Percentiles rank a stretch among this genome's conserved stretches.
Conservation (phyloP, 1,140 invertebrate genomes). For the Anadara kagoshimensis region DNA sequence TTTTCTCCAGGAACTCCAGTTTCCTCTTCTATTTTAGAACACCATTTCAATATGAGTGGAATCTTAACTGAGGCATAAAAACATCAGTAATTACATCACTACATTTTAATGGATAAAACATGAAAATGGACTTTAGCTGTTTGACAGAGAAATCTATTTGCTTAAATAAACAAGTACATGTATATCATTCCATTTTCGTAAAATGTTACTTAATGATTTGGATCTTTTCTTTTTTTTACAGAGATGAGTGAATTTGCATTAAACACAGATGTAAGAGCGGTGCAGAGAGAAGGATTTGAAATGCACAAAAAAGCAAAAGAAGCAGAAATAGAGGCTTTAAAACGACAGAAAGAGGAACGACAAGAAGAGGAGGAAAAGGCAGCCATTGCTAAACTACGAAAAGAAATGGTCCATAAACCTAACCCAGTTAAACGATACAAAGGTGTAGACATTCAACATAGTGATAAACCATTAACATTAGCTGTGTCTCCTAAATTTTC, state of each 20-base stretch:
- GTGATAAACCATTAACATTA: conserved; percentile 69
- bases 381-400: conserved; percentile 67
- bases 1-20: too few relatives aligned
- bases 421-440: conserved; percentile 72
- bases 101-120: too few relatives aligned
- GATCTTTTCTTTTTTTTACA: conserved; percentile 34
- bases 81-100: too few relatives aligned
- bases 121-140: too few relatives aligned
- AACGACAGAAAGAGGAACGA: conserved; percentile 50
- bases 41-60: too few relatives aligned
- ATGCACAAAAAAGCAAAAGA: conserved; percentile 71
- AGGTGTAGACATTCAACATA: conserved; percentile 67
- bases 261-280: conserved; percentile 74
- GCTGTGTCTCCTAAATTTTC: conserved; percentile 72
- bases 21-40: too few relatives aligned
- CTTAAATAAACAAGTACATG: too few relatives aligned
- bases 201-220: too few relatives aligned
- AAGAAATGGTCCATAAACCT: conserved; percentile 73
- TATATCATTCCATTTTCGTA: too few relatives aligned
- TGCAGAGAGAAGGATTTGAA: conserved; percentile 75
- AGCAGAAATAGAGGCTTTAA: conserved; percentile 64
- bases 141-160: too few relatives aligned
- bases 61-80: too few relatives aligned
- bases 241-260: conserved; percentile 73
- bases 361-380: conserved; percentile 69